A percentile compares a stretch with the other conserved stretches of the same genome.
These are phyloP conservation scores for Tadarida brasiliensis DNA, from an alignment of 2,797 vertebrate genomes.

Conservation along the genomic window DNA sequence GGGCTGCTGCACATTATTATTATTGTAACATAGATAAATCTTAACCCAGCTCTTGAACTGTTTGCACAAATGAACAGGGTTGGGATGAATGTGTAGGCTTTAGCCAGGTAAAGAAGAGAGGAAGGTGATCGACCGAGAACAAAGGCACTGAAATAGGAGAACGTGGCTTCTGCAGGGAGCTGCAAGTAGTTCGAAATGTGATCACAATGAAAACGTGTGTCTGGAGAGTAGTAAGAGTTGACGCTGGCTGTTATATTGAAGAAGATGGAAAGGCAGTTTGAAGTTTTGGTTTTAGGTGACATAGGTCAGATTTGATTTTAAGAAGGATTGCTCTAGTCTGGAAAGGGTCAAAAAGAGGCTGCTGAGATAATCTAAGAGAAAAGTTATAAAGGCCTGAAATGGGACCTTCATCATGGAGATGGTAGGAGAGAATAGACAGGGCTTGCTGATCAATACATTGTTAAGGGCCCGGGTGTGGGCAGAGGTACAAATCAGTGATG, in stretches of 20 bases:
- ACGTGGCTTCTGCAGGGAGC: neutral
- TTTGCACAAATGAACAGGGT: neutral
- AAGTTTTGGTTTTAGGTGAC: neutral
- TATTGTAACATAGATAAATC: neutral
- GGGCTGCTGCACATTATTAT: neutral
- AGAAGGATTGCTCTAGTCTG: neutral
- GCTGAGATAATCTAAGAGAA: neutral
- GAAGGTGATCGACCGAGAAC: neutral
- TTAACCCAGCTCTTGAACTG: neutral
- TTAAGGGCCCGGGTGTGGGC: neutral
- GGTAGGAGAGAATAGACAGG: neutral
- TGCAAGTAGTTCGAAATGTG: neutral
- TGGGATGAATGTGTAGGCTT: neutral
- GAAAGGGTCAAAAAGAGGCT: neutral
- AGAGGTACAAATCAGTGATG: neutral
- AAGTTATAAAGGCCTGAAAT: neutral
- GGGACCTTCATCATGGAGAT: neutral
- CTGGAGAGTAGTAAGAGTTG: neutral
- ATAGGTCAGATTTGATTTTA: neutral
- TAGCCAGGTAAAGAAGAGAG: neutral
- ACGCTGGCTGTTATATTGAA: neutral
- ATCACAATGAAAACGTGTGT: neutral
- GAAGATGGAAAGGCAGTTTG: neutral
- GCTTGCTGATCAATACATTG: neutral
- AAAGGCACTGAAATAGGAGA: neutral